Evolutionary conservation across 2,888 invertebrate genomes (phyloP).

Genomic region (Dexiosoma caninum): DNA sequence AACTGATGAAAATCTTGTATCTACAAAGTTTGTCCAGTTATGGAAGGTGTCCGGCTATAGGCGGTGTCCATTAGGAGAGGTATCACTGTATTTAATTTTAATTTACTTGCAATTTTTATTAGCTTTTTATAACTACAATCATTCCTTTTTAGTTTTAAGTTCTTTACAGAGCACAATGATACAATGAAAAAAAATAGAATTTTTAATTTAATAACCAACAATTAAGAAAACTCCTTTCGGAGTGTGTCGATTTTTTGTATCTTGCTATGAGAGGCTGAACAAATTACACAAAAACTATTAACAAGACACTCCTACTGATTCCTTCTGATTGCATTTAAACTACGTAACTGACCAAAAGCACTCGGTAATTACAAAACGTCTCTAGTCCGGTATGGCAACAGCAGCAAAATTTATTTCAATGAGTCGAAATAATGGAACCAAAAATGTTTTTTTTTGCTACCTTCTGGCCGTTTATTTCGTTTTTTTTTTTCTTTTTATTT

Average conservation of each 20-base stretch:
- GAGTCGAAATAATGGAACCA: slow-evolving; percentile 11
- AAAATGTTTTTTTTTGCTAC: background rate
- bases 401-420: slow-evolving; percentile 52
- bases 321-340: slow-evolving; percentile 15
- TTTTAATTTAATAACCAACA: background rate
- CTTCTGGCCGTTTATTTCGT: too few species aligned
- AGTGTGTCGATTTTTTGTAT: background rate
- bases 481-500: background rate
- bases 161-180: too few species aligned
- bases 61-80: too few species aligned
- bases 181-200: too few species aligned
- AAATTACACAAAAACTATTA: slow-evolving; percentile 40
- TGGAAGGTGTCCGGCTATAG: too few species aligned
- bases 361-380: slow-evolving; percentile 36
- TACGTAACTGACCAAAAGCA: slow-evolving; percentile 41
- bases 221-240: slow-evolving; percentile 24
- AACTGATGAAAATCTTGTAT: too few species aligned
- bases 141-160: too few species aligned
- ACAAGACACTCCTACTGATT: slow-evolving; percentile 42
- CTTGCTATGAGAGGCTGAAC: slow-evolving; percentile 19
- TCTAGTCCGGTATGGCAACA: slow-evolving; percentile 57
- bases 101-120: too few species aligned
- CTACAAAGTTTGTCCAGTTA: too few species aligned
- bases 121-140: too few species aligned
- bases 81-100: too few species aligned